Conservation (phyloP, 2,797 vertebrate genomes). For the Pterois miles region DNA sequence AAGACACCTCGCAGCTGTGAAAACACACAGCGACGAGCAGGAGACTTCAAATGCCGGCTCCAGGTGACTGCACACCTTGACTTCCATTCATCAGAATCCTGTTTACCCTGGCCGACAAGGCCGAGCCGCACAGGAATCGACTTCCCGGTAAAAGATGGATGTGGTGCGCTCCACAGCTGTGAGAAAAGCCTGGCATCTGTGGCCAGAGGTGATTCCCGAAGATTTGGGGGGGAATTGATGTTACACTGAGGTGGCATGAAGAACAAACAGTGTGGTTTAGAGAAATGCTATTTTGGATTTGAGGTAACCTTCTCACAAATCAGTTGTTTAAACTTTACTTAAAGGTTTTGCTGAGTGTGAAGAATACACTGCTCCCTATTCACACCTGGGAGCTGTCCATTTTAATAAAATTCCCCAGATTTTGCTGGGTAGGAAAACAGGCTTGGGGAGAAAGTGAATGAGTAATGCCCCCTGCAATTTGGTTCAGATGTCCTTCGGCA, state of each 20-base stretch:
- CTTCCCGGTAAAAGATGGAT: conserved; percentile 86
- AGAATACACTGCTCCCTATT: neutral
- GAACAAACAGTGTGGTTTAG: neutral
- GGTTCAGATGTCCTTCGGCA: neutral
- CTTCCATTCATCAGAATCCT: conserved; percentile 93
- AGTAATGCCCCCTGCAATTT: neutral
- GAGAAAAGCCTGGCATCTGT: conserved; percentile 50
- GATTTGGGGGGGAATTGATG: conserved; percentile 37
- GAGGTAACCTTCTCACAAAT: neutral
- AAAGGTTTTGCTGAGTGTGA: conserved; percentile 15
- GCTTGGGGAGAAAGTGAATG: neutral
- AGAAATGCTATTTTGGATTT: neutral
- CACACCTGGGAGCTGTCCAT: conserved; percentile 14
- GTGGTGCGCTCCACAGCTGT: conserved; percentile 52
- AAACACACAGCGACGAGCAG: conserved; percentile 85
- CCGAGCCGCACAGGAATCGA: conserved; percentile 86
- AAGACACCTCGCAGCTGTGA: conserved; percentile 92
- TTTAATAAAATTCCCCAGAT: conserved; percentile 13
- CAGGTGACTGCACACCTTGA: conserved; percentile 98
- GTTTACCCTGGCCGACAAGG: conserved; percentile 91
- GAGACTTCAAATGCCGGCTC: conserved; percentile 89
- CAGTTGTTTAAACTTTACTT: neutral
- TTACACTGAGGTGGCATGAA: conserved; percentile 24
- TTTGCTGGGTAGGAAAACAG: neutral
- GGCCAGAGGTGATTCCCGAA: conserved; percentile 31